A percentile compares a stretch with the other conserved stretches of the same genome.
Conservation (phyloP, 2,113 vertebrate species). For the Brachyistius frenatus region DNA sequence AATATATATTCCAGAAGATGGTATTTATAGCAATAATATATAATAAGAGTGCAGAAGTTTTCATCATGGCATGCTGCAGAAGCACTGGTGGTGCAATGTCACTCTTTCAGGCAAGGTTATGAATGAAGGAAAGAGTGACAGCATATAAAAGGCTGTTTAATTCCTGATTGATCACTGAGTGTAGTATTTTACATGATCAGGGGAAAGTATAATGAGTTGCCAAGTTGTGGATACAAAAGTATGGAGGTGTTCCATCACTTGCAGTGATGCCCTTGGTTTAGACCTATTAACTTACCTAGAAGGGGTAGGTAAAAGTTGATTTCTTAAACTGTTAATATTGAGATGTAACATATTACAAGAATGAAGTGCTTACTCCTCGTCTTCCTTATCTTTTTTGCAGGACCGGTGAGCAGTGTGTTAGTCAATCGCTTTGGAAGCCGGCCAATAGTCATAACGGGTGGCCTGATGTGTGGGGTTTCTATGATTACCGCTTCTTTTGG, state of each 20-base stretch:
- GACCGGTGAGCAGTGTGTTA: slow-evolving; percentile 86
- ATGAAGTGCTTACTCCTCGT: background rate
- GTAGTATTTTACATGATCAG: slow-evolving; percentile 65
- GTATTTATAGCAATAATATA: slow-evolving; percentile 11
- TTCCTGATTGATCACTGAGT: slow-evolving; percentile 74
- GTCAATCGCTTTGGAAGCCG: slow-evolving; percentile 87
- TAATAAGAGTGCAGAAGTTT: slow-evolving; percentile 27
- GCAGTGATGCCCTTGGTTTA: slow-evolving; percentile 44
- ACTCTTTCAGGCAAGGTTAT: slow-evolving; percentile 69
- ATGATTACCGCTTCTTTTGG: slow-evolving; percentile 86
- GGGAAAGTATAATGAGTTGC: slow-evolving; percentile 56
- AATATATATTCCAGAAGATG: slow-evolving; percentile 29
- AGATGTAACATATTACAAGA: background rate
- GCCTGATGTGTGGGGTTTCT: slow-evolving; percentile 83
- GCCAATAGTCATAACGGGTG: slow-evolving; percentile 86
- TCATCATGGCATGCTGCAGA: slow-evolving; percentile 17
- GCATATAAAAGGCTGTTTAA: slow-evolving; percentile 77
- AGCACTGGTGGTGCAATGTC: slow-evolving; percentile 51
- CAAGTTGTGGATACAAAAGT: slow-evolving; percentile 15
- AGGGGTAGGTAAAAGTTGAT: background rate
- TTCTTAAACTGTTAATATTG: background rate
- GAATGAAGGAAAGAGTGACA: slow-evolving; percentile 64
- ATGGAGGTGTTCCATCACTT: slow-evolving; percentile 33
- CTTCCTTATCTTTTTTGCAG: slow-evolving; percentile 63
- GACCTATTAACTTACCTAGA: background rate